Conservation (phyloP, 2,888 invertebrate species). For the Drosophila neonasuta region DNA sequence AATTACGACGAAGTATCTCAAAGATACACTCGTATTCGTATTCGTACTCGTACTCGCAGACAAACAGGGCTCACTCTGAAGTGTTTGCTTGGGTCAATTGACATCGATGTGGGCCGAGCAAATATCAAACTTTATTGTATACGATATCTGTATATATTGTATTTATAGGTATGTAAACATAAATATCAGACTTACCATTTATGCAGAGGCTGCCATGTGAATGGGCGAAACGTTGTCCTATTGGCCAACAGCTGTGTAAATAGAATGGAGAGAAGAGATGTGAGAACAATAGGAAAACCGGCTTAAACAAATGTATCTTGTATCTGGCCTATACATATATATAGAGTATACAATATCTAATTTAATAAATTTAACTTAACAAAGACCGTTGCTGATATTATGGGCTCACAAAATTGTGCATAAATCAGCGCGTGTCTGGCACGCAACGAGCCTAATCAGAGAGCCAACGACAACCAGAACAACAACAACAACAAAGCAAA, state of each 20-base stretch:
- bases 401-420: slow-evolving; percentile 28
- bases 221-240: slow-evolving; percentile 17
- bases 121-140: slow-evolving; percentile 12
- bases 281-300: slow-evolving; percentile 14
- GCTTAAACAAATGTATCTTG: slow-evolving; percentile 31
- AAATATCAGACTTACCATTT: slow-evolving; percentile 44
- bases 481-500: slow-evolving; percentile 19
- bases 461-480: background rate
- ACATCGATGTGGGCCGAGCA: slow-evolving; percentile 54
- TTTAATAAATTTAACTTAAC: slow-evolving; percentile 43
- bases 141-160: background rate
- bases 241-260: slow-evolving; percentile 37
- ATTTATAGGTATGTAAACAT: slow-evolving; percentile 10
- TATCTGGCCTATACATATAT: slow-evolving; percentile 14
- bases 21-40: slow-evolving; percentile 27
- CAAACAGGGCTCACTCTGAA: slow-evolving; percentile 4
- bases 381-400: slow-evolving; percentile 25
- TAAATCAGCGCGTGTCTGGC: slow-evolving; percentile 58
- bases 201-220: slow-evolving; percentile 11
- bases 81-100: slow-evolving; percentile 30
- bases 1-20: slow-evolving; percentile 33
- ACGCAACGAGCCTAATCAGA: slow-evolving; percentile 53
- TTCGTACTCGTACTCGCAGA: slow-evolving; percentile 3
- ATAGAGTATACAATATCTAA: slow-evolving; percentile 7
- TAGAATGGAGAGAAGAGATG: slow-evolving; percentile 13